A percentile compares a stretch with the other conserved stretches of the same genome.
Conservation (phyloP, 2,888 invertebrate species). For the Galerucella calmariensis region DNA sequence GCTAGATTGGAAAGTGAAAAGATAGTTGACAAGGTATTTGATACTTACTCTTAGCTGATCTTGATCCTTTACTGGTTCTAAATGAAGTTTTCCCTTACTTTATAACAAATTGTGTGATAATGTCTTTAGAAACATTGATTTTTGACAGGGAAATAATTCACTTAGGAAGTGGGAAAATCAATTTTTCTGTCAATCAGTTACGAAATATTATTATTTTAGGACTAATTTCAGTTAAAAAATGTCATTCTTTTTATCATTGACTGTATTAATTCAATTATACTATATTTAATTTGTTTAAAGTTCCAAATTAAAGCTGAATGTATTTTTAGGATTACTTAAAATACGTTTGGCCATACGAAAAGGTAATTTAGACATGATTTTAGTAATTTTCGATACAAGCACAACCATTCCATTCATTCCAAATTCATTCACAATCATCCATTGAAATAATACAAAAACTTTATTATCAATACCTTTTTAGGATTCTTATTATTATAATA, state of each 20-base stretch:
- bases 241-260: too few relatives aligned
- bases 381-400: not conserved
- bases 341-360: slow-evolving; percentile 15
- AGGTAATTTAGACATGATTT: not conserved
- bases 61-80: too few relatives aligned
- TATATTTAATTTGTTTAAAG: not conserved
- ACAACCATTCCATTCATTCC: not conserved
- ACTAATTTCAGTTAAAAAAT: too few relatives aligned
- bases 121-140: too few relatives aligned
- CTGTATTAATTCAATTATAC: too few relatives aligned
- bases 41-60: too few relatives aligned
- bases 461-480: not conserved
- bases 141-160: too few relatives aligned
- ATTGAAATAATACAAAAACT: not conserved
- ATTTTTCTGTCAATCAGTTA: too few relatives aligned
- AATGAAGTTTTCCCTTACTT: too few relatives aligned
- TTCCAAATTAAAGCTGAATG: not conserved
- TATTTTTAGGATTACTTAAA: slow-evolving; percentile 15
- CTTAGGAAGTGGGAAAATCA: too few relatives aligned
- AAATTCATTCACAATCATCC: not conserved
- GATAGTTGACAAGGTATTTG: slow-evolving; percentile 79
- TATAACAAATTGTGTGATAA: too few relatives aligned
- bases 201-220: too few relatives aligned
- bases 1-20: slow-evolving; percentile 84
- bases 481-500: not conserved